Conservation (phyloP, 1,140 invertebrate species). For the Micrasema minimum region DNA sequence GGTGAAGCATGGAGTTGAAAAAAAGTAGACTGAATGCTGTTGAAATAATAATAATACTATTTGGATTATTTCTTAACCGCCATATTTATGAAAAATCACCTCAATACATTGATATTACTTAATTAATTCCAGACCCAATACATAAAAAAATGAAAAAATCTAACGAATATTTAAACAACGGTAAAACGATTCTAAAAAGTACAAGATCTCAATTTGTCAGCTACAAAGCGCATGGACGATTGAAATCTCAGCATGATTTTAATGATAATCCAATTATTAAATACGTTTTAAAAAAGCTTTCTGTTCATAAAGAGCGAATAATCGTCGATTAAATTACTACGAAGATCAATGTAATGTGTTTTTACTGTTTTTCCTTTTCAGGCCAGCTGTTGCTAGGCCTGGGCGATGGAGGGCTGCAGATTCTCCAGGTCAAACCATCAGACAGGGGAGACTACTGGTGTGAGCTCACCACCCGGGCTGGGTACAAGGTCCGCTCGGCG, state of each 20-base stretch:
- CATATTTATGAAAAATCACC: too few relatives aligned
- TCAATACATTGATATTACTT: too few relatives aligned
- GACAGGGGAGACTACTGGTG: slow-evolving; percentile 49
- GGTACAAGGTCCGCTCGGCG: slow-evolving; percentile 32
- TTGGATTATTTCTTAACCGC: too few relatives aligned
- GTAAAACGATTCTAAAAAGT: slow-evolving; percentile 38
- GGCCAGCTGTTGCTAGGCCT: slow-evolving; percentile 35
- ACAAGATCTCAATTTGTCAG: slow-evolving; percentile 27
- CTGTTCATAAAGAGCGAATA: neutral
- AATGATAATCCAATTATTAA: neutral
- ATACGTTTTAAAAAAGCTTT: neutral
- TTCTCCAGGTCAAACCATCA: slow-evolving; percentile 26
- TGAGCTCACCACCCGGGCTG: slow-evolving; percentile 44
- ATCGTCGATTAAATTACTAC: neutral
- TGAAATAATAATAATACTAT: too few relatives aligned
- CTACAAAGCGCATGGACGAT: neutral
- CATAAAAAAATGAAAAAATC: too few relatives aligned
- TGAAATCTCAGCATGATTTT: neutral
- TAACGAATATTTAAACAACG: too few relatives aligned
- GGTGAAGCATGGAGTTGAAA: too few relatives aligned
- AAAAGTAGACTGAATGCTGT: too few relatives aligned
- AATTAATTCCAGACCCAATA: too few relatives aligned
- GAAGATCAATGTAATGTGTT: neutral
- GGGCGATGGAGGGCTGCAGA: slow-evolving; percentile 28
- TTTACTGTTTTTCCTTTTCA: slow-evolving; percentile 29